Evolutionary conservation across 1,140 invertebrate species (phyloP), one percentile per base, ranked within the genome.

Genomic region (Octopus bimaculoides): DNA sequence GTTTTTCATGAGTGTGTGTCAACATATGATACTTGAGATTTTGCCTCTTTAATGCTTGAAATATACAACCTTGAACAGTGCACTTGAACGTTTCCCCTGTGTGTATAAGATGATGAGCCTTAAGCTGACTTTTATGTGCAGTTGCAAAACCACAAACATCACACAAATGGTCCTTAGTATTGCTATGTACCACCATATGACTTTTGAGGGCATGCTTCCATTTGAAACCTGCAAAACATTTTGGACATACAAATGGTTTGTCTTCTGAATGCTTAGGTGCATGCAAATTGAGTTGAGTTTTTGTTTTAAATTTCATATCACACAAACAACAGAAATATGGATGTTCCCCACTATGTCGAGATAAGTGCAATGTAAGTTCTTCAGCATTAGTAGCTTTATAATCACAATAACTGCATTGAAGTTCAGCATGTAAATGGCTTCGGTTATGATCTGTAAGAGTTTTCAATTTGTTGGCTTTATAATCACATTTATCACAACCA

Each of bases 201-300:
- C 90, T 91, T 80, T 91, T 91, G 41, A 93, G 84, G 12, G 92
- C 91, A 86, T 91, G 91, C 83, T 91, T 91, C 86, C 92, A 92
- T 83, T 92, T 93, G 85, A 93, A 93, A 5, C 92, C 91, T 85
- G 91, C 90, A 79, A 88, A 86, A 85, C 93, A 93, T 56, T 92
- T 87, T 86, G 92, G 86, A 82, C 93, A 93, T 0, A 91, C 89
- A 87, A 91, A 93, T 4, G 93, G 92, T 85, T 88, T 88, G 7
- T 84, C 83, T 12, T 86, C 81, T 0, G 91, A 92, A 83, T 93
- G 92, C 80, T 92, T 92, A 5, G 92, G 92, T 53, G 90, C 82
- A 84, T 93, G 92, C 52, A 91, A 85, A 52, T 89, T 89, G 14
- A 92, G 83, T 26, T 91, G 89, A 10, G 91, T 91, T 80, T 90